Evolutionary conservation across 2,888 invertebrate species (phyloP), one percentile per base, ranked within the genome.

Genomic region (Tenthredo notha): DNA sequence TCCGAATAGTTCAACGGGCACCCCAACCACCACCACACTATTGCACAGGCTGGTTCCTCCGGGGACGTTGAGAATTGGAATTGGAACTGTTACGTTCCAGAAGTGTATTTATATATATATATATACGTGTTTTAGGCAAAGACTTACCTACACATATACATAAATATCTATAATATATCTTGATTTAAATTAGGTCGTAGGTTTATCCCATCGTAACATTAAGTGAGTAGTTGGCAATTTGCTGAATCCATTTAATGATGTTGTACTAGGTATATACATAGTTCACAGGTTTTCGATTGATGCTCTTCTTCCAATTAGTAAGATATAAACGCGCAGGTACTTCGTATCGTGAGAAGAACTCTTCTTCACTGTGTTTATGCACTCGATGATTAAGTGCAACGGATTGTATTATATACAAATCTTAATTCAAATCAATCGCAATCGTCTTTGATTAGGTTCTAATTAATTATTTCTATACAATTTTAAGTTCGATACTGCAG

Each of bases 131-230:
- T 67, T 67, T 33, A 33, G 61, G 21, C 10, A 61, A 25, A 25
- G 21, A 61, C 25, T 21, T 10, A 25, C 61, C n/a, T 18, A 67
- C 15, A 67, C 33, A 33, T 21, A 25, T 40, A 74, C 43, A 43
- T 43, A 74, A 21, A 74, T 43, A 43, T 74, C 74, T 21, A 67
- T 89, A 88, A 89, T 90, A 90, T 88, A 90, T 90, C 88, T 88
- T 89, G 89, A 91, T 90, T 91, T 90, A 90, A 92, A 92, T 91
- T 90, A 89, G 90, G 89, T 90, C 88, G 89, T 33, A 43, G 77
- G 33, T 40, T 77, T 61, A 74, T 74, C 74, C 43, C 43, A 47
- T n/a, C 74, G 85, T 47, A 70, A 70, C 37, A 47, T 47, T 47
- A 82, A 58, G 78, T 43, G 82, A 83, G 85, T 85, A 87, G 87